phyloP scores from a whole-genome alignment of 2,797 vertebrate species.

The Craterocephalus amniculus region DNA sequence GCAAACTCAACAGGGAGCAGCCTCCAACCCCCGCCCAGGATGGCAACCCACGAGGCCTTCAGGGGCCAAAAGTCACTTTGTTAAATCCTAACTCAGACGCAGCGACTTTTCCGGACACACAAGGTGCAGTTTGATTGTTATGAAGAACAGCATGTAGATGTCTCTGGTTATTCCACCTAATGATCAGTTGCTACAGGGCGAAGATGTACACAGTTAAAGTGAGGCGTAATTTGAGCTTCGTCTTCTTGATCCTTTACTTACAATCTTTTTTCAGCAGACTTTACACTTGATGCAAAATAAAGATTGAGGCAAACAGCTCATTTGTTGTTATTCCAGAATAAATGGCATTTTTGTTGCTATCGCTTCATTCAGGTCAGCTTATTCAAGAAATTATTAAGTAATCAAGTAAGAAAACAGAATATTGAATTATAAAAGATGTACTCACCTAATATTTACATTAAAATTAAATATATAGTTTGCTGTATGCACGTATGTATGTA shows the following conservation, averaged over 20 bases:
- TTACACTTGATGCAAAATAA: constrained; percentile 6
- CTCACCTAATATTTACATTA: not conserved
- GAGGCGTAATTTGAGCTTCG: not conserved
- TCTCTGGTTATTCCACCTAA: not conserved
- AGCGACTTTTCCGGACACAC: constrained; percentile 43
- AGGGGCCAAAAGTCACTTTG: constrained; percentile 73
- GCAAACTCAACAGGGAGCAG: constrained; percentile 73
- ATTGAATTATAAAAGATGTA: not conserved
- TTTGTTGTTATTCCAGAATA: not conserved
- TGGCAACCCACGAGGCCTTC: constrained; percentile 47
- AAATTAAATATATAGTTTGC: not conserved
- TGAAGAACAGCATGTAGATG: not conserved
- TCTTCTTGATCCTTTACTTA: not conserved
- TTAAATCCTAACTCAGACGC: constrained; percentile 68
- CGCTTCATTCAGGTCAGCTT: not conserved
- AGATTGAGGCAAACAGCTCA: constrained; percentile 14
- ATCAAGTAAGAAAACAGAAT: not conserved
- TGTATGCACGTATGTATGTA: not conserved
- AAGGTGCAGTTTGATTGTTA: not conserved
- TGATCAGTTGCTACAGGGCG: not conserved
- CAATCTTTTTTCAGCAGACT: not conserved
- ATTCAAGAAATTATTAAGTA: not conserved
- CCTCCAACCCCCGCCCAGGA: constrained; percentile 46
- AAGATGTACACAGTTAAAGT: not conserved
- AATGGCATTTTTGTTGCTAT: not conserved